Evolutionary conservation across 2,888 invertebrate species (phyloP).

Genomic region (Pachydiplax longipennis): DNA sequence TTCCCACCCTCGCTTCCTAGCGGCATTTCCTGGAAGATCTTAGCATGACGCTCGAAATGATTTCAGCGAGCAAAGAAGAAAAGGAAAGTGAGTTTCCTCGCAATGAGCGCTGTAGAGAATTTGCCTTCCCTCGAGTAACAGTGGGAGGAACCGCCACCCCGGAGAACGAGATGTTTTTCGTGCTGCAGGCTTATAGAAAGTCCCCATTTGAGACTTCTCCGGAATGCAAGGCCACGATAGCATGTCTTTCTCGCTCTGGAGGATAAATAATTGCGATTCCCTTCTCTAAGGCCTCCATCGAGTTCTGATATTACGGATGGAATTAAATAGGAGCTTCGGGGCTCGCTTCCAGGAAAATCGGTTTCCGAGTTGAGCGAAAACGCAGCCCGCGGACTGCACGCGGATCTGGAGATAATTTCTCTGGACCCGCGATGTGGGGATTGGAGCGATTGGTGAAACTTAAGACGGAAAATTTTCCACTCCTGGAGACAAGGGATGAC

Average conservation of each 20-base stretch:
- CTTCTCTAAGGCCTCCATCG: not conserved
- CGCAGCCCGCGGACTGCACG: no score
- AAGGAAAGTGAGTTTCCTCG: slow-evolving; percentile 27
- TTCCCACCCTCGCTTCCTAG: not conserved
- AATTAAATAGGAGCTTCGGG: no score
- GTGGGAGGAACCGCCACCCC: not conserved
- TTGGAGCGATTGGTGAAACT: no score
- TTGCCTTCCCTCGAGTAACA: not conserved
- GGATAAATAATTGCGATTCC: not conserved
- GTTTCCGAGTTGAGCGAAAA: no score
- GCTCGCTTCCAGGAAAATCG: no score
- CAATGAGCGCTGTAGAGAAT: not conserved
- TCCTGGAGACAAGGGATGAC: no score
- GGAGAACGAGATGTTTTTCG: not conserved
- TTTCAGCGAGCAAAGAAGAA: not conserved
- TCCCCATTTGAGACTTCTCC: not conserved
- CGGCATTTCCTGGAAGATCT: slow-evolving; percentile 19
- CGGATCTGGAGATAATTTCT: no score
- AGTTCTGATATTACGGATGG: no score
- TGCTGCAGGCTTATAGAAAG: not conserved
- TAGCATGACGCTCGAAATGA: not conserved
- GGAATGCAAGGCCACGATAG: not conserved
- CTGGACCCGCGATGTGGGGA: no score
- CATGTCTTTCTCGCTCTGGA: not conserved
- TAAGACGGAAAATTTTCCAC: no score